Percentiles rank a stretch among this genome's conserved stretches.
Evolutionary conservation across 2,888 invertebrate species (phyloP).

Genomic region (Lasioglossum leucozonium): DNA sequence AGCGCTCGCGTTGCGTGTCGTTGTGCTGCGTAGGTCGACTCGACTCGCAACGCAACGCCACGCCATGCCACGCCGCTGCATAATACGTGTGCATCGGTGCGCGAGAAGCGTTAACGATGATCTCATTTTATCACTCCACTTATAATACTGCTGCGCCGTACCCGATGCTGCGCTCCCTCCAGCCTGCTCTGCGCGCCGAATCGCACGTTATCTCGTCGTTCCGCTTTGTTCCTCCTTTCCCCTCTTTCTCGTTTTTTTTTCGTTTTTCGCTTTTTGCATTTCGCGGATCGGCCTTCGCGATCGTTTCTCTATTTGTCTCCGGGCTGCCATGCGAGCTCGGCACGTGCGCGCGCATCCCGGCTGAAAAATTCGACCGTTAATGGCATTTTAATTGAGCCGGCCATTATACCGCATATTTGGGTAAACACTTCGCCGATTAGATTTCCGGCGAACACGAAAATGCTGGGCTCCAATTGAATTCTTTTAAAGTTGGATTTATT

Average conservation of each 20-base stretch:
- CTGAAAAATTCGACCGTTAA: constrained; percentile 23
- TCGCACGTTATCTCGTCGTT: constrained; percentile 49
- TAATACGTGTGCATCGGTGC: constrained; percentile 41
- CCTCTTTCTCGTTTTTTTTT: background rate
- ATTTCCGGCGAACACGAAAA: background rate
- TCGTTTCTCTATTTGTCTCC: constrained; percentile 5
- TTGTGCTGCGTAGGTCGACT: constrained; percentile 38
- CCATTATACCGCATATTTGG: constrained; percentile 11
- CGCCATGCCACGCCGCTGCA: background rate
- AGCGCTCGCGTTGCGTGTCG: background rate
- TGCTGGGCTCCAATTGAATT: background rate
- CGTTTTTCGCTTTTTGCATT: constrained; percentile 20
- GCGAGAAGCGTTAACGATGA: constrained; percentile 76
- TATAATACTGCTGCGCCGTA: constrained; percentile 66
- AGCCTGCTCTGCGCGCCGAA: constrained; percentile 34
- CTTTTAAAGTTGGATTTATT: background rate
- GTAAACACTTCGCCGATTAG: background rate
- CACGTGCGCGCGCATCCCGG: constrained; percentile 2
- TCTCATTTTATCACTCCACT: constrained; percentile 81
- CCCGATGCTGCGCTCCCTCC: constrained; percentile 47
- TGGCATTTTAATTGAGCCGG: constrained; percentile 27
- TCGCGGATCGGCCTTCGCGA: constrained; percentile 1
- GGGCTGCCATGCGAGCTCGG: background rate
- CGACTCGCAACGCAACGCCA: background rate
- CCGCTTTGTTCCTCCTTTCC: background rate